phyloP scores from a whole-genome alignment of 1,140 invertebrate species.

The Campodea augens region DNA sequence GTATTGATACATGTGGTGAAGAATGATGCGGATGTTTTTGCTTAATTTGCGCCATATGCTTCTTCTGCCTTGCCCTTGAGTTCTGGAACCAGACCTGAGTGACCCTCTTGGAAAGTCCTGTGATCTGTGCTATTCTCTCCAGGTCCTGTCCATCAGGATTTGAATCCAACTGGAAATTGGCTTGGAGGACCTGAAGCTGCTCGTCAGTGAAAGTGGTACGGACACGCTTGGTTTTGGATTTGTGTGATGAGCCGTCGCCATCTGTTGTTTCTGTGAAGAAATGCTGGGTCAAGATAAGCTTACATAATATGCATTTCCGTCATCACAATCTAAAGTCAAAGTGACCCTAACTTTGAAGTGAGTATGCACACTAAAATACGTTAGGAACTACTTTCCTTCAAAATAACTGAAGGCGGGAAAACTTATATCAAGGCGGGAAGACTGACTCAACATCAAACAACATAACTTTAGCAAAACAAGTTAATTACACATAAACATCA shows the following conservation, averaged over 20 bases:
- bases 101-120: slow-evolving; percentile 42
- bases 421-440: too few relatives aligned
- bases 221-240: slow-evolving; percentile 37
- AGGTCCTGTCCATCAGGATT: slow-evolving; percentile 50
- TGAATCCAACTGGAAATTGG: slow-evolving; percentile 42
- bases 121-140: slow-evolving; percentile 42
- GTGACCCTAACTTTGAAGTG: too few relatives aligned
- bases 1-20: not conserved
- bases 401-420: too few relatives aligned
- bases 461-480: too few relatives aligned
- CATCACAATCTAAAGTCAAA: too few relatives aligned
- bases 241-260: slow-evolving; percentile 4
- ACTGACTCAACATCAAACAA: too few relatives aligned
- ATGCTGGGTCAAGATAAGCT: not conserved
- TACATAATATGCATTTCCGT: too few relatives aligned
- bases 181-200: slow-evolving; percentile 41
- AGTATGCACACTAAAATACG: too few relatives aligned
- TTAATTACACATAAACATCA: too few relatives aligned
- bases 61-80: slow-evolving; percentile 40
- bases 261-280: not conserved
- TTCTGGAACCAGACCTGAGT: slow-evolving; percentile 41
- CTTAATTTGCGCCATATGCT: slow-evolving; percentile 16
- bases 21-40: slow-evolving; percentile 7
- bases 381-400: too few relatives aligned
- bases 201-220: slow-evolving; percentile 50